Percentiles rank a stretch among this genome's conserved stretches.
These are phyloP conservation scores for Eudasyphora cyanicolor DNA, from an alignment of 2,888 invertebrate genomes.

Conservation along the genomic window DNA sequence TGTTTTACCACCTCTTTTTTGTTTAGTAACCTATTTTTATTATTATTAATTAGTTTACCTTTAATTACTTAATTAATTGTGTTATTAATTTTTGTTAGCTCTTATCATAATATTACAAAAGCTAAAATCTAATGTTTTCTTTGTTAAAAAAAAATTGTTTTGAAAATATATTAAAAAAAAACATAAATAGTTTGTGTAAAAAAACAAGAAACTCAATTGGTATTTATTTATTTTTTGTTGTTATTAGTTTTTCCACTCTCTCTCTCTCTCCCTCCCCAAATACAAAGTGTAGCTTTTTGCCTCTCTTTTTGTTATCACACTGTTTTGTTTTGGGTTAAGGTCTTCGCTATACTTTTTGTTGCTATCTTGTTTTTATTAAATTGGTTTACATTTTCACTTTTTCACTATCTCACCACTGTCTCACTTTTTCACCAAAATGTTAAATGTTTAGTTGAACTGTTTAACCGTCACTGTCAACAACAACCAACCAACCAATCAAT, in stretches of 20 bases:
- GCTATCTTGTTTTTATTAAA: conserved; percentile 4
- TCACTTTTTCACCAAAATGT: background rate
- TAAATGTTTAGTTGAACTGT: background rate
- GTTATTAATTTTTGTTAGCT: conserved; percentile 62
- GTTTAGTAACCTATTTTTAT: conserved; percentile 21
- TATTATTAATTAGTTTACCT: conserved; percentile 28
- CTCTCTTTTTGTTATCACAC: background rate
- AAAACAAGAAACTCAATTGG: conserved; percentile 66
- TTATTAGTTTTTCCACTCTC: conserved; percentile 4
- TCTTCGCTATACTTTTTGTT: conserved; percentile 42
- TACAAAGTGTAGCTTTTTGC: conserved; percentile 47
- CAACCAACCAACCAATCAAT: background rate
- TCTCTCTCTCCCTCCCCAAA: background rate
- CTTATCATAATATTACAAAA: conserved; percentile 52
- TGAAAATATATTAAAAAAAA: conserved; percentile 62
- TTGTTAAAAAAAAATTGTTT: conserved; percentile 64
- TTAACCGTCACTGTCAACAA: too few relatives aligned
- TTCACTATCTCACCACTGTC: background rate
- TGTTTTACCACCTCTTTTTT: conserved; percentile 25
- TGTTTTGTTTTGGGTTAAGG: conserved; percentile 48
- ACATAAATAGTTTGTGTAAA: conserved; percentile 63
- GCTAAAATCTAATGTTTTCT: conserved; percentile 59
- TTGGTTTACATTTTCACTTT: conserved; percentile 10
- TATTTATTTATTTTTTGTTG: conserved; percentile 61
- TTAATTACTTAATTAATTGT: conserved; percentile 41